These are phyloP conservation scores for Acleris laterana DNA, from an alignment of 2,888 invertebrate genomes.

Conservation along the genomic window DNA sequence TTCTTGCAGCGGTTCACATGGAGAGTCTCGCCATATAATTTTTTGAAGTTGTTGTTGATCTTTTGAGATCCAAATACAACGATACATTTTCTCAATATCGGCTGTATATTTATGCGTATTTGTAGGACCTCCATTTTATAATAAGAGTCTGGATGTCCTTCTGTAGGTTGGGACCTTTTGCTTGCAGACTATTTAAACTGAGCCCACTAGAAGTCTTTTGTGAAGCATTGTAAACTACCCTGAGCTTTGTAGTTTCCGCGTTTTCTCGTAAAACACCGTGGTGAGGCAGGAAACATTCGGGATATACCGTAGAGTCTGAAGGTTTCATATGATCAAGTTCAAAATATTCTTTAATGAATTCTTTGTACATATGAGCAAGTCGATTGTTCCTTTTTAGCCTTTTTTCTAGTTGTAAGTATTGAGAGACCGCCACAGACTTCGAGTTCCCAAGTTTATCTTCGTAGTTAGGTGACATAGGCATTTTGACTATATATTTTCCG, in stretches of 20 bases:
- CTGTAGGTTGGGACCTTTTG: constrained; percentile 40
- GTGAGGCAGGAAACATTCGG: constrained; percentile 6
- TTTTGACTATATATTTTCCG: constrained; percentile 39
- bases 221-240: constrained; percentile 7
- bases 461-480: constrained; percentile 34
- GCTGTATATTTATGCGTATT: constrained; percentile 40
- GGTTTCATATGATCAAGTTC: constrained; percentile 7
- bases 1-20: constrained; percentile 11
- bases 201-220: background rate
- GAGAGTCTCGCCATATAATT: constrained; percentile 40
- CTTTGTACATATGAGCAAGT: constrained; percentile 31
- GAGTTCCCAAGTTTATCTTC: constrained; percentile 35
- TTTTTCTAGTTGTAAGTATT: constrained; percentile 31
- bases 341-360: constrained; percentile 31
- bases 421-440: constrained; percentile 25
- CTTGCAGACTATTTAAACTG: constrained; percentile 44
- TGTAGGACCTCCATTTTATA: constrained; percentile 39
- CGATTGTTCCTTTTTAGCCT: background rate
- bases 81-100: constrained; percentile 43
- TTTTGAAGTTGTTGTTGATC: constrained; percentile 40
- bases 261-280: constrained; percentile 5
- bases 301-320: background rate
- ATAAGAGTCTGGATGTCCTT: constrained; percentile 37
- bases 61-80: constrained; percentile 36
- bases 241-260: background rate